Evolutionary conservation across 2,888 invertebrate species (phyloP).

Genomic region (Torymus texanus): DNA sequence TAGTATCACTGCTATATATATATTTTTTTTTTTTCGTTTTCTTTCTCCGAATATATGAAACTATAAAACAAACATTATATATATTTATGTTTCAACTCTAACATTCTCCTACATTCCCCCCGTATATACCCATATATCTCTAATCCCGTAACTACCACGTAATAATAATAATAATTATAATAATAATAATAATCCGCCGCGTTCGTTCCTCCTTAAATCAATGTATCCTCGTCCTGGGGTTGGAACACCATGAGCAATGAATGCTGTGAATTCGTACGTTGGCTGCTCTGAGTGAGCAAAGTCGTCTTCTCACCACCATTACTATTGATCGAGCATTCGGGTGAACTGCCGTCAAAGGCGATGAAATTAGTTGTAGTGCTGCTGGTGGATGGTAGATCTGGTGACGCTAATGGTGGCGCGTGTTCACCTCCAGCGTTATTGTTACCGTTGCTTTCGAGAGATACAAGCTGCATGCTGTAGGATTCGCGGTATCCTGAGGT

Average conservation of each 20-base stretch:
- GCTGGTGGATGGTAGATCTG: conserved; percentile 74
- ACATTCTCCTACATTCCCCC: no score
- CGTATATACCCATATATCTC: no score
- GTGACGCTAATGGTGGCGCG: conserved; percentile 80
- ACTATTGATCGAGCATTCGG: conserved; percentile 81
- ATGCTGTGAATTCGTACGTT: conserved; percentile 84
- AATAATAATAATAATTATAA: no score
- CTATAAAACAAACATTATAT: no score
- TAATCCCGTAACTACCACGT: no score
- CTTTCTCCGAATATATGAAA: no score
- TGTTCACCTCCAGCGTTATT: not conserved
- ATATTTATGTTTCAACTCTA: no score
- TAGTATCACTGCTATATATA: no score
- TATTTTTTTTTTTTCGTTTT: no score
- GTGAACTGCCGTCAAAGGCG: conserved; percentile 77
- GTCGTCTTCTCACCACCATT: conserved; percentile 79
- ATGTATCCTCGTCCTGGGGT: conserved; percentile 50
- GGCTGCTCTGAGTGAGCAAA: conserved; percentile 77
- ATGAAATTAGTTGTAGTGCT: conserved; percentile 75
- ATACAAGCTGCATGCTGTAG: conserved; percentile 80
- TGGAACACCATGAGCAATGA: conserved; percentile 83
- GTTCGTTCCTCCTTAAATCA: conserved; percentile 32
- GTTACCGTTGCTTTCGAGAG: conserved; percentile 76
- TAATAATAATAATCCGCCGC: not conserved
- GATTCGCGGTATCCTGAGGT: conserved; percentile 90